Base-by-base conservation (phyloP, 2,797 vertebrate genomes). In the Heliangelus exortis region DNA sequence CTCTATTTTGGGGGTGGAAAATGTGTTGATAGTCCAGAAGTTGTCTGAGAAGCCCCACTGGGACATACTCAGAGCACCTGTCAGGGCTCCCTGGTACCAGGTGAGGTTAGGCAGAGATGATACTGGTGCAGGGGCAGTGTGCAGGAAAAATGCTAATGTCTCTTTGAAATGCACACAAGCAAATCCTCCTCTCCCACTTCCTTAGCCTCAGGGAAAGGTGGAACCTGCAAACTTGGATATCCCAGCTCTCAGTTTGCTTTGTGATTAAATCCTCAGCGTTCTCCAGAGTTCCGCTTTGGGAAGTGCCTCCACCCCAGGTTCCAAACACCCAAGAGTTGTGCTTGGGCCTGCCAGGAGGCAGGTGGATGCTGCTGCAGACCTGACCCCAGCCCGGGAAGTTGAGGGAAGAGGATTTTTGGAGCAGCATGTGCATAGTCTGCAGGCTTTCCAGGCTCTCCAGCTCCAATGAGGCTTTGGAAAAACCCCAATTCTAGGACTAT, bases 111-210 rank as follows among this genome's bases (percentile, higher is more conserved):
- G 55, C 31, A 12, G 20, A 21, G 71, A 34, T 95, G 86, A 67
- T 67, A 23, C 45, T 68, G 79, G 59, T 71, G 80, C 80, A 0
- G 6, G 72, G 75, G 88, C 89, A 90, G 48, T 74, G 91, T 78
- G 85, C 85, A 95, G 78, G 88, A 54, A 74, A 89, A 93, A 92
- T 95, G 92, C 84, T 94, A 90, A 92, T 92, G 87, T 53, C 65
- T 93, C 92, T 96, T 94, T 96, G 96, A 95, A 96, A 90, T 95
- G 88, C 84, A 75, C 20, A 26, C 75, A 92, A 89, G 84, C 93
- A 95, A 95, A 95, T 96, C 84, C 61, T 96, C 29, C 61, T 72
- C 65, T 90, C 12, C 93, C 90, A 39, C 94, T 95, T 96, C 96
- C 96, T 93, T 94, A 3, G 83, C 96, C 96, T 89, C n/a, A 0